Evolutionary conservation across 2,888 invertebrate genomes (phyloP), one percentile per base, ranked within the genome.

Genomic region (Ethmia dodecea): DNA sequence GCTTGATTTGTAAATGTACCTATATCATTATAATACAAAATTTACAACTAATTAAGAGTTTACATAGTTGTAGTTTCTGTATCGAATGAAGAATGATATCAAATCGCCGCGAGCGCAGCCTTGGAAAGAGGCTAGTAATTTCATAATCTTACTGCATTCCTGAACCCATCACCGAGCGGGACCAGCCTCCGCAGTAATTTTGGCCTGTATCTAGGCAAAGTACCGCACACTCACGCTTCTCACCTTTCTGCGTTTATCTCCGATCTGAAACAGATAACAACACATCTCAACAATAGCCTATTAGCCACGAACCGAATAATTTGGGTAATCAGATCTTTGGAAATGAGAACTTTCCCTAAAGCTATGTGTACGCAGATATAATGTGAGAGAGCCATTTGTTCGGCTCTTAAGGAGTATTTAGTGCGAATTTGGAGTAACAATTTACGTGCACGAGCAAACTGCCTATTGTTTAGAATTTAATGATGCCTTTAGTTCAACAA

Each of bases 221-320:
- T 31, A 18, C 15, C 14, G 25, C 24, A 31, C 43, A 49, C 56
- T 55, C 49, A 55, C 62, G 45, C 44, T 63, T 68, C 60, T 57
- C 69, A 60, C 64, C 59, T 55, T 67, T 58, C 63, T 54, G 43
- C 34, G 48, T 28, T 47, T 60, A 64, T 70, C 69, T 54, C 48
- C 49, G 48, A 81, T 79, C 79, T 75, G 77, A 47, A 77, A 76
- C 56, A 74, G 64, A 76, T 67, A 69, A 69, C 45, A 58, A 38
- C 52, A 52, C 46, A 42, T 32, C 22, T 72, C 61, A 76, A 77
- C 73, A 78, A 76, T 72, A 48, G 66, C 49, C 57, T 60, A 67
- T 70, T 69, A 69, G 49, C 49, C 37, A 38, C 38, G 43, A 52
- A 56, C 55, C 49, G 54, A 59, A 65, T 61, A 54, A 59, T 64